Evolutionary conservation across 2,888 invertebrate species (phyloP), one percentile per base, ranked within the genome.

Genomic region (Caenorhabditis doughertyi): DNA sequence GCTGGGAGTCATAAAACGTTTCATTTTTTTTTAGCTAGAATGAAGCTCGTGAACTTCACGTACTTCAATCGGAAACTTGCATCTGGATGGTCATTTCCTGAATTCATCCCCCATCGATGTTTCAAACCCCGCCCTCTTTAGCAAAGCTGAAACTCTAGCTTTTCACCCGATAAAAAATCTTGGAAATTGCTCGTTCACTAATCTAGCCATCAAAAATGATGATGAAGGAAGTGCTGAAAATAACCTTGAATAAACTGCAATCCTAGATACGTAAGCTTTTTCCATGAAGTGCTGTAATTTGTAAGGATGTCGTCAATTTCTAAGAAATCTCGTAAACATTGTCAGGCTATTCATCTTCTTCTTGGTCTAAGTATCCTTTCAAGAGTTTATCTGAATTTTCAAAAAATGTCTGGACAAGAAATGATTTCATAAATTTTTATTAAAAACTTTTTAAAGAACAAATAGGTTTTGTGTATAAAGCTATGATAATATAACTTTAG

Each of bases 401-500:
- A n/a, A n/a, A n/a, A n/a, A n/a, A n/a, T n/a, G n/a, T n/a, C n/a
- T n/a, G n/a, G n/a, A n/a, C n/a, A n/a, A n/a, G n/a, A n/a, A n/a
- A 47, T 47, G 44, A 47, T 47, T 47, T 47, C 44, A 47, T 47
- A 18, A 13, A 5, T 25, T 60, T 60, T 60, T 47, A 65, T 65
- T 65, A 25, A 21, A 65, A 35, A 51, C 32, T 49, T 65, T 29
- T 42, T 7, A 60, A 51, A 51, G 25, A 47, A 65, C 35, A 51
- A 55, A 27, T 7, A 27, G n/a, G 5, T 27, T 27, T 53, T 51
- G 58, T 42, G 16, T 23, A 64, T 65, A 65, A 65, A 65, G 65
- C 65, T 65, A 64, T 64, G 16, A 58, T 58, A 47, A 47, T 64
- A 64, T 64, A 65, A 51, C 65, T 65, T 65, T 51, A 65, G 21